Base-by-base conservation (phyloP, 2,113 vertebrate genomes). In the Vicugna pacos region DNA sequence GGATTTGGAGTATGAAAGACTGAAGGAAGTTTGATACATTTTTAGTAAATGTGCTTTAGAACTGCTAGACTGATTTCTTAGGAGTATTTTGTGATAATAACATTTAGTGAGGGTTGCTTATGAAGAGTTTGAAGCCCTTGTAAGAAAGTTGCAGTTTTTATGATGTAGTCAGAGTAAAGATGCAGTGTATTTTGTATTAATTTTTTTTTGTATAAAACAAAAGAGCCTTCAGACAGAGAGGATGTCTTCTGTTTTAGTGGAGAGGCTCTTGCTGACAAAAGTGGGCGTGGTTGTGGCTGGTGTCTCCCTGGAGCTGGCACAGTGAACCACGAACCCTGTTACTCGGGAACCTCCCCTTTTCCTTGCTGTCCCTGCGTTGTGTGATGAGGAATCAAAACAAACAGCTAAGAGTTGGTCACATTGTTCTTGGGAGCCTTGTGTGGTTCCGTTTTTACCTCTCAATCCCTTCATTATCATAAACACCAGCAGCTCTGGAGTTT, bases 351-450 rank as follows among this genome's bases (percentile, higher is more conserved):
- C 16, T 91, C 80, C 46, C 56, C 28, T 89, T 92, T 96, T 87
- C 79, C 92, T 92, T 77, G 46, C 46, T 87, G 92, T 48, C 42
- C 64, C 81, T 60, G 77, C 56, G 58, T 22, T 88, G 80, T 95
- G 75, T 95, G 91, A 77, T 93, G 75, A 62, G 76, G 65, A 95
- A 95, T 80, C 96, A 96, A 92, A 94, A 85, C 89, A 93, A 94
- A 96, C 90, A 97, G 28, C 48, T 48, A 72, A 72, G 86, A 52
- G 32, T 92, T 76, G 42, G 73, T 48, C 60, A 42, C 48, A 56
- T 92, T 97, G 65, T 95, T 95, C 94, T 95, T 65, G 48, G 65
- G 89, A 95, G 38, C 70, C 52, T 95, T 85, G 38, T 26, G 7
- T n/a, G 38, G 50, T 91, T 92, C 62, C 80, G 48, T 67, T 95